Conservation (phyloP, 2,113 vertebrate genomes). For the Kryptolebias marmoratus region DNA sequence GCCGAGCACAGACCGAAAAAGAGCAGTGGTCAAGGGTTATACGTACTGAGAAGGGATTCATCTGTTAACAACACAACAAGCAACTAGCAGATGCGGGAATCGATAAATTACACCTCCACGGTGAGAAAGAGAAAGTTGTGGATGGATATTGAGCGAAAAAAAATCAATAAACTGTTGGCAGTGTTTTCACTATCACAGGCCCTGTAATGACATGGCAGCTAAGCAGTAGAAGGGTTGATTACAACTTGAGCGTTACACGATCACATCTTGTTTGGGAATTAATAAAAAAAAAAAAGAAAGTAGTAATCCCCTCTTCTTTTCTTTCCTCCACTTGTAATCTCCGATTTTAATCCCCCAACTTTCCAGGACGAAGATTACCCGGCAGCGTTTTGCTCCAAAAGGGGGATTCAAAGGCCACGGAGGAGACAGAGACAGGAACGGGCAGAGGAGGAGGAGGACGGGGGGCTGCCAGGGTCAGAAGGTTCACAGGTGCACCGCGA, state of each 20-base stretch:
- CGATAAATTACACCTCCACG: constrained; percentile 30
- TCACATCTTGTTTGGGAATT: constrained; percentile 13
- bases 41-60: neutral
- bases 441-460: neutral
- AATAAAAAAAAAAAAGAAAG: constrained; percentile 9
- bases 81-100: constrained; percentile 16
- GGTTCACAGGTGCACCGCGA: constrained; percentile 30
- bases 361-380: constrained; percentile 63
- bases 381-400: constrained; percentile 11
- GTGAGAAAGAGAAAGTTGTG: constrained; percentile 16
- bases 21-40: neutral
- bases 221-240: neutral
- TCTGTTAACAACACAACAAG: constrained; percentile 4
- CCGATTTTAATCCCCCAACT: constrained; percentile 62
- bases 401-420: constrained; percentile 1
- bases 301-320: constrained; percentile 55
- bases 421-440: constrained; percentile 14
- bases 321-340: constrained; percentile 57
- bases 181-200: constrained; percentile 27
- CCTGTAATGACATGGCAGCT: constrained; percentile 20
- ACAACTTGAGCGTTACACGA: constrained; percentile 13
- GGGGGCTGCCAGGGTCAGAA: neutral
- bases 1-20: neutral
- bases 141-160: constrained; percentile 43
- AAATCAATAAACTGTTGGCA: constrained; percentile 52